Percentiles rank a stretch among this genome's conserved stretches.
These are phyloP conservation scores for Melipona quadrifasciata DNA, from an alignment of 1,140 invertebrate genomes.

Conservation along the genomic window DNA sequence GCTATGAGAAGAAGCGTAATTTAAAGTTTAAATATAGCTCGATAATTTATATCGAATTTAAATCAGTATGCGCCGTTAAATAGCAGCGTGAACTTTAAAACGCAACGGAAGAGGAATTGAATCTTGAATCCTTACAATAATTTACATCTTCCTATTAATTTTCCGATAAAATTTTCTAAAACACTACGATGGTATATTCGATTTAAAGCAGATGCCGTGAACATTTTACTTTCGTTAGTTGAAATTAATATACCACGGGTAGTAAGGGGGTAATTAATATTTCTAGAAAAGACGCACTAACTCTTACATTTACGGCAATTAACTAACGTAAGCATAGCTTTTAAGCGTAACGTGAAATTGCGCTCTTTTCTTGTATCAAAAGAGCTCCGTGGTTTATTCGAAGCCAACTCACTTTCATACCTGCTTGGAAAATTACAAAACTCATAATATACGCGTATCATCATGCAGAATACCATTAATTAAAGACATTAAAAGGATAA, in stretches of 20 bases:
- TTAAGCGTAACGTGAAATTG: conserved; percentile 16
- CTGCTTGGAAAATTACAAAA: neutral
- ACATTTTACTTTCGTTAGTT: neutral
- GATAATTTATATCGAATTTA: conserved; percentile 4
- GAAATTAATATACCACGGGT: neutral
- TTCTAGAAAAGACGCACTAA: neutral
- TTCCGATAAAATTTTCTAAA: neutral
- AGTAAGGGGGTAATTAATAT: conserved; percentile 10
- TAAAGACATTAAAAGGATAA: neutral
- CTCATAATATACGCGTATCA: neutral
- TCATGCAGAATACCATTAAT: neutral
- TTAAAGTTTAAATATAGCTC: neutral
- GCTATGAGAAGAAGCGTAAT: neutral
- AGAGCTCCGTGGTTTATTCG: conserved; percentile 17
- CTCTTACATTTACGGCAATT: neutral
- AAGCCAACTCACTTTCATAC: neutral
- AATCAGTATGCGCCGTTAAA: neutral
- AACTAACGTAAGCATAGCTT: conserved; percentile 14
- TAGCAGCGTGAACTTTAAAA: neutral
- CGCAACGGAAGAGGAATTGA: neutral
- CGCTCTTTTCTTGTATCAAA: neutral
- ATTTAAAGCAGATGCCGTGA: neutral
- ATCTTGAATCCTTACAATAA: neutral
- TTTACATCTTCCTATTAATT: neutral
- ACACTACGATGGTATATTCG: neutral